Conservation (phyloP, 2,888 invertebrate genomes). For the Dorcus hopei region DNA sequence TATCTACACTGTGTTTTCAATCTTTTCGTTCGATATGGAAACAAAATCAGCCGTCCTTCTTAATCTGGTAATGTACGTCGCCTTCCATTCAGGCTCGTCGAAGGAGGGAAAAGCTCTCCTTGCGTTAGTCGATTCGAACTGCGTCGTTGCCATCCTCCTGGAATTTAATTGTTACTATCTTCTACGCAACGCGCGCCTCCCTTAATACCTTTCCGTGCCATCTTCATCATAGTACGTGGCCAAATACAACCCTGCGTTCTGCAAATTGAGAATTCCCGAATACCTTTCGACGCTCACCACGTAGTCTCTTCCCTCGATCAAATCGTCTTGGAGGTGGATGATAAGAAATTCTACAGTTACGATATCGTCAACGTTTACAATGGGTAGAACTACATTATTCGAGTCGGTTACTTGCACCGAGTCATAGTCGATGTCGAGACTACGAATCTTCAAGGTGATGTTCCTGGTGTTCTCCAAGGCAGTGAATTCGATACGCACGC, state of each 20-base stretch:
- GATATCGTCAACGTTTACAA: slow-evolving; percentile 1
- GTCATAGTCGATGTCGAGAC: slow-evolving; percentile 2
- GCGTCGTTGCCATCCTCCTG: slow-evolving; percentile 15
- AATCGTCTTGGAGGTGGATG: background rate
- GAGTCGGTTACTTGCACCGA: slow-evolving; percentile 1
- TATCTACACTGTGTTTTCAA: no score
- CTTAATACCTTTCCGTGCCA: slow-evolving; percentile 9
- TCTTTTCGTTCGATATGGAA: no score
- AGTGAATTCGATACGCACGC: slow-evolving; percentile 11
- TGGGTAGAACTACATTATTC: background rate
- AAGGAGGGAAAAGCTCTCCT: slow-evolving; percentile 74
- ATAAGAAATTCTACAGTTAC: slow-evolving; percentile 9
- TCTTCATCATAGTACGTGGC: slow-evolving; percentile 6
- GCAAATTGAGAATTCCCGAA: background rate
- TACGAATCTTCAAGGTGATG: slow-evolving; percentile 18
- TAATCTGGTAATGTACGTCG: slow-evolving; percentile 18
- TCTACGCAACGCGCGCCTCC: background rate
- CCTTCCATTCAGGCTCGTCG: slow-evolving; percentile 56
- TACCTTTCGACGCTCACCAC: slow-evolving; percentile 3
- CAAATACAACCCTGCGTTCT: slow-evolving; percentile 15
- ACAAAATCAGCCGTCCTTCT: no score
- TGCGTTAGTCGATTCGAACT: slow-evolving; percentile 31
- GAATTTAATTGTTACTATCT: background rate
- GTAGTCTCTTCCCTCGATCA: slow-evolving; percentile 1
- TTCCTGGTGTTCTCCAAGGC: slow-evolving; percentile 9